Evolutionary conservation across 2,113 vertebrate genomes (phyloP).

Genomic region (Bufo gargarizans): DNA sequence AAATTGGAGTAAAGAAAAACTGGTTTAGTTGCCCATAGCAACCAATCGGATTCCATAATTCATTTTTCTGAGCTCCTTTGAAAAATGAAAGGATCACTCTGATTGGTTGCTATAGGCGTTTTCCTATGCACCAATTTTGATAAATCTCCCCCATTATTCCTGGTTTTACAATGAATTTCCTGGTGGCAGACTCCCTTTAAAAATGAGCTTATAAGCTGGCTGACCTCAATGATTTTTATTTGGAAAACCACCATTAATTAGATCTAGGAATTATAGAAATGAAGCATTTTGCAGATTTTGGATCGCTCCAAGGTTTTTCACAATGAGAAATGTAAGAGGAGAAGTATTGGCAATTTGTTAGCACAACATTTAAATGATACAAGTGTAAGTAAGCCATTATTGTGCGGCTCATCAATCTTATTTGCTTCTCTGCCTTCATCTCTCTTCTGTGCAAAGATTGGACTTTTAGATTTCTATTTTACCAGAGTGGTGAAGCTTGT

Average conservation of each 20-base stretch:
- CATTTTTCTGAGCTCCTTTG: no score
- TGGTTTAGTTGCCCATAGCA: no score
- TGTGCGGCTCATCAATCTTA: conserved; percentile 31
- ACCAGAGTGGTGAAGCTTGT: conserved; percentile 3
- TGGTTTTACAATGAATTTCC: no score
- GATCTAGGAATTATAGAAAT: not conserved
- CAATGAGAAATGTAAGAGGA: conserved; percentile 30
- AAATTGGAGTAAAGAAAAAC: no score
- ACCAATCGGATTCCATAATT: no score
- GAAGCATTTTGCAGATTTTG: not conserved
- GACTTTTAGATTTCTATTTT: conserved; percentile 2
- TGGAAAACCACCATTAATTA: not conserved
- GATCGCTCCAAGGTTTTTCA: conserved; percentile 18
- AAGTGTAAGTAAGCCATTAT: conserved; percentile 41
- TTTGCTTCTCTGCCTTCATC: conserved; percentile 29
- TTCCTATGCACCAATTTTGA: no score
- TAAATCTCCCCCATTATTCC: no score
- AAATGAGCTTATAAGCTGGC: not conserved
- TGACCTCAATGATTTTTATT: not conserved
- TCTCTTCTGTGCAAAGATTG: conserved; percentile 32
- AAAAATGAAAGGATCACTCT: no score
- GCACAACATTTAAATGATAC: conserved; percentile 33
- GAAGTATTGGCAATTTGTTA: conserved; percentile 22
- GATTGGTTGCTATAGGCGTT: no score
- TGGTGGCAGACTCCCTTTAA: not conserved